A percentile compares a stretch with the other conserved stretches of the same genome.
These are phyloP conservation scores for Euplexia lucipara DNA, from an alignment of 2,888 invertebrate species.

Conservation along the genomic window DNA sequence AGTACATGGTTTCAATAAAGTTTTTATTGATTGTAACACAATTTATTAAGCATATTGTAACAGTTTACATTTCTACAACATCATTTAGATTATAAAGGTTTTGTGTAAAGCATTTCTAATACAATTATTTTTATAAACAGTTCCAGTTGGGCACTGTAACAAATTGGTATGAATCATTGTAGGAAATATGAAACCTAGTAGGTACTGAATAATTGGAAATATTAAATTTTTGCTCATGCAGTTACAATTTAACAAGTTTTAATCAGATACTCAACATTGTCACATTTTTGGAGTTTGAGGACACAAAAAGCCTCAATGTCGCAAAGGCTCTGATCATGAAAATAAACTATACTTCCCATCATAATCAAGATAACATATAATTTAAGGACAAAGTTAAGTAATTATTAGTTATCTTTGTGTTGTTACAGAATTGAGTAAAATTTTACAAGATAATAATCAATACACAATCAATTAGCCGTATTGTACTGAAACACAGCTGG, in stretches of 20 bases:
- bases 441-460: slow-evolving; percentile 40
- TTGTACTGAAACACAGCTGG: slow-evolving; percentile 20
- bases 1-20: slow-evolving; percentile 22
- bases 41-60: slow-evolving; percentile 34
- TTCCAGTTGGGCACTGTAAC: background rate
- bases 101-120: slow-evolving; percentile 1
- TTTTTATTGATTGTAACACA: slow-evolving; percentile 30
- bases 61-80: slow-evolving; percentile 9
- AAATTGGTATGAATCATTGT: slow-evolving; percentile 14
- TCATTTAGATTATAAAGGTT: slow-evolving; percentile 10
- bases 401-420: slow-evolving; percentile 31
- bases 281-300: background rate
- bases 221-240: background rate
- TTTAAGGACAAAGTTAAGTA: slow-evolving; percentile 9
- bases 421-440: slow-evolving; percentile 9
- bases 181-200: background rate
- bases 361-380: slow-evolving; percentile 16
- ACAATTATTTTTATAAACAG: background rate
- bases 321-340: background rate
- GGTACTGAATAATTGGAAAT: background rate
- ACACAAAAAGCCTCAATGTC: background rate
- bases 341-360: background rate
- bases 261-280: background rate
- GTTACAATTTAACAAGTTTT: background rate
- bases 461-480: slow-evolving; percentile 43